Percentiles rank a stretch among this genome's conserved stretches.
These are phyloP conservation scores for Tubulanus polymorphus DNA, from an alignment of 2,888 invertebrate genomes.

Conservation along the genomic window DNA sequence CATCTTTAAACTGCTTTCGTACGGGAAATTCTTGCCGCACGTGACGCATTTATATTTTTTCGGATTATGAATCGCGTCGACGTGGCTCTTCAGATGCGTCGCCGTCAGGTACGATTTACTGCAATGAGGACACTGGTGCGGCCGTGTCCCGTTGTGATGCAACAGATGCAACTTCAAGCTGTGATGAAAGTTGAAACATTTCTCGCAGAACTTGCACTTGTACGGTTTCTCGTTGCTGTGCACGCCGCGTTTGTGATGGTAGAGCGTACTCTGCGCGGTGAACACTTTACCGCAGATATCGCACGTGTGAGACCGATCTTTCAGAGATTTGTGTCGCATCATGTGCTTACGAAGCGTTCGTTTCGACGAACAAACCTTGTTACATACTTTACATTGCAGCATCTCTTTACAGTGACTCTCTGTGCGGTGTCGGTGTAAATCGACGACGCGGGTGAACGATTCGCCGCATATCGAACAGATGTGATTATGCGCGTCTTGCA, in stretches of 20 bases:
- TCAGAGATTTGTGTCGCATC: conserved; percentile 7
- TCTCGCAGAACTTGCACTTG: conserved; percentile 36
- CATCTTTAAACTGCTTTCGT: conserved; percentile 37
- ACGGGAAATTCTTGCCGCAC: conserved; percentile 41
- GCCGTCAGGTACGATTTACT: conserved; percentile 42
- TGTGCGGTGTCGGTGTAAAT: conserved; percentile 7
- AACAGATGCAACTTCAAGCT: conserved; percentile 39
- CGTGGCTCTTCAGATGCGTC: conserved; percentile 41
- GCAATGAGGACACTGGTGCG: conserved; percentile 36
- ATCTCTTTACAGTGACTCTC: background rate
- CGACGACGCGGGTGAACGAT: background rate
- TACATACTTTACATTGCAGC: conserved; percentile 9
- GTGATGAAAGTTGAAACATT: conserved; percentile 39
- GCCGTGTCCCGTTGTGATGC: conserved; percentile 37
- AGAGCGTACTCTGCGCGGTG: conserved; percentile 32
- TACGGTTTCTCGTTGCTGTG: conserved; percentile 33
- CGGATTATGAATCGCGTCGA: conserved; percentile 33
- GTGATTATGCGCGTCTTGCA: conserved; percentile 8
- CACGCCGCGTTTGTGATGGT: conserved; percentile 39
- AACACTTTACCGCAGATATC: conserved; percentile 37
- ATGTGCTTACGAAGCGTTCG: conserved; percentile 15
- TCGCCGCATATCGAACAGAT: conserved; percentile 12
- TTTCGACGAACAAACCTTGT: conserved; percentile 6
- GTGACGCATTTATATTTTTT: conserved; percentile 30
- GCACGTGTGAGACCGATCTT: conserved; percentile 26